Evolutionary conservation across 2,888 invertebrate species (phyloP).

Genomic region (Apantesis nais): DNA sequence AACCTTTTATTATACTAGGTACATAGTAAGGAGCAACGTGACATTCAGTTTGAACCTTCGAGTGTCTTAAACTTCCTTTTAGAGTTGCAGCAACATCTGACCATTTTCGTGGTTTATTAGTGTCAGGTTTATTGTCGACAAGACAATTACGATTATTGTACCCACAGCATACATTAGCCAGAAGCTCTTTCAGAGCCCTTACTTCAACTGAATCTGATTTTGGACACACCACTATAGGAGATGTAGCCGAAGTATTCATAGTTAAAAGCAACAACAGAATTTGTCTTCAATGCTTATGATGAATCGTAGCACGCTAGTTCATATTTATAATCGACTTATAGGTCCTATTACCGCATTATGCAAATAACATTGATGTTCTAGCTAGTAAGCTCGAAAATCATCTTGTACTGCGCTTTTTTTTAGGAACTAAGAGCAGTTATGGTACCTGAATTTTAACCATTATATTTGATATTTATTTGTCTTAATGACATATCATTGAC

Average conservation of each 20-base stretch:
- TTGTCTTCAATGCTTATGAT: background rate
- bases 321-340: background rate
- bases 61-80: background rate
- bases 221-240: slow-evolving; percentile 4
- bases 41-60: slow-evolving; percentile 7
- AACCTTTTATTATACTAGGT: background rate
- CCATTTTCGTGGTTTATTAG: background rate
- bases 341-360: background rate
- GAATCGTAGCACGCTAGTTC: background rate
- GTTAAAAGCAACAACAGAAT: background rate
- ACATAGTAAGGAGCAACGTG: background rate
- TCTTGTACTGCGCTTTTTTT: background rate
- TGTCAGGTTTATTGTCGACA: slow-evolving; percentile 7
- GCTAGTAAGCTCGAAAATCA: background rate
- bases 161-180: slow-evolving; percentile 63
- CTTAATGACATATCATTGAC: background rate
- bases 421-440: background rate
- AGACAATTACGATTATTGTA: slow-evolving; percentile 49
- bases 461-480: background rate
- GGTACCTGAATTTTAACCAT: background rate
- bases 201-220: slow-evolving; percentile 63
- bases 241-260: slow-evolving; percentile 1
- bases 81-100: background rate
- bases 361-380: background rate
- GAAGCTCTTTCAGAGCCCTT: slow-evolving; percentile 58